phyloP scores from a whole-genome alignment of 2,113 vertebrate genomes.

The Tetraodon nigroviridis region DNA sequence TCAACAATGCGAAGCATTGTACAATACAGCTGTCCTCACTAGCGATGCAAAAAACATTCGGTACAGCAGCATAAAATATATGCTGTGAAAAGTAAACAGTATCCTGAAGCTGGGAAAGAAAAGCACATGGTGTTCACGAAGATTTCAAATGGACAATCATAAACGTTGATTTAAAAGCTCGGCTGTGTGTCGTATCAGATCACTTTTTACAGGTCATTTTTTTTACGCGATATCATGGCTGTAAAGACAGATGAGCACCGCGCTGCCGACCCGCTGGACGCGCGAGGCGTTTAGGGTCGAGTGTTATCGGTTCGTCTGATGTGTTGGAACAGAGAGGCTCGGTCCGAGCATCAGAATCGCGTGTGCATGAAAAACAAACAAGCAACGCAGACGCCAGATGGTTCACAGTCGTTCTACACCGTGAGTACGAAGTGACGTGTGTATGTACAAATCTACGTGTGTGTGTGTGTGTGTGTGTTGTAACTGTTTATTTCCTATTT shows the following conservation, averaged over 20 bases:
- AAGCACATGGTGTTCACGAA: slow-evolving; percentile 49
- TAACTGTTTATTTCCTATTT: slow-evolving; percentile 41
- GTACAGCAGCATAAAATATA: slow-evolving; percentile 45
- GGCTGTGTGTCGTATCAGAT: slow-evolving; percentile 35
- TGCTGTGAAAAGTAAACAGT: slow-evolving; percentile 41
- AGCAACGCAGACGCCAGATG: slow-evolving; percentile 54
- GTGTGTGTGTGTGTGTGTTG: slow-evolving; percentile 45
- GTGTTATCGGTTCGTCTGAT: too few relatives aligned
- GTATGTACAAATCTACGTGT: slow-evolving; percentile 60
- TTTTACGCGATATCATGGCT: slow-evolving; percentile 34
- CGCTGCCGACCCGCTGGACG: slow-evolving; percentile 15
- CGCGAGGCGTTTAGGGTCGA: slow-evolving; percentile 2
- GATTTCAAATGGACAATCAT: slow-evolving; percentile 50
- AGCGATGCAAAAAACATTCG: slow-evolving; percentile 64
- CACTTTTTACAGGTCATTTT: slow-evolving; percentile 29
- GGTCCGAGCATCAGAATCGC: slow-evolving; percentile 24
- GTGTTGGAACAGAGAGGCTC: slow-evolving; percentile 11
- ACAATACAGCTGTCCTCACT: slow-evolving; percentile 60
- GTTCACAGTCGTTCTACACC: slow-evolving; percentile 58
- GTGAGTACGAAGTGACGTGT: slow-evolving; percentile 60
- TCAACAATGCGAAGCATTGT: slow-evolving; percentile 45
- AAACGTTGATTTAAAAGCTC: slow-evolving; percentile 41
- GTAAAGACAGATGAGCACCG: slow-evolving; percentile 27
- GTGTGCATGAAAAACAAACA: slow-evolving; percentile 39
- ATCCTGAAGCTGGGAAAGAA: slow-evolving; percentile 34